Conservation (phyloP, 64 coral and sea anemone species). For the Astreopora myriophthalma region DNA sequence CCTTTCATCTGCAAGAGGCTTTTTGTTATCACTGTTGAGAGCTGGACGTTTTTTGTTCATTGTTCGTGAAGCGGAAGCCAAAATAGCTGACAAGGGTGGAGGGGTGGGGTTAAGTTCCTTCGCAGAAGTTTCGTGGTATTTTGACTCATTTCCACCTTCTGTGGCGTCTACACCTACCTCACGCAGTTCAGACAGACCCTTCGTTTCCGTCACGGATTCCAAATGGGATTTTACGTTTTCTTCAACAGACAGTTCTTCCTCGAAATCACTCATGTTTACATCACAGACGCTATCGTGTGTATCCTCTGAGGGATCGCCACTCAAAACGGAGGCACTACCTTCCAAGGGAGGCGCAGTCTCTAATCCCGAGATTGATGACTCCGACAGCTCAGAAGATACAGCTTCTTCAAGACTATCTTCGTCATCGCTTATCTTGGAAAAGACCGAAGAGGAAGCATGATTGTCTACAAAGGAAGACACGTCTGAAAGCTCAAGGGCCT, state of each 20-base stretch:
- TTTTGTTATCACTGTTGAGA: not conserved
- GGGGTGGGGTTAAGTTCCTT: not conserved
- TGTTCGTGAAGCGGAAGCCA: slow-evolving; percentile 10
- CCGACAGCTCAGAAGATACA: not conserved
- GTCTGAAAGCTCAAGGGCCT: not conserved
- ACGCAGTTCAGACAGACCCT: not conserved
- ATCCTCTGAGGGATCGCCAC: not conserved
- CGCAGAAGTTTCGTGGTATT: not conserved
- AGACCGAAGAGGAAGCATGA: not conserved
- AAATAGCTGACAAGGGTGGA: slow-evolving; percentile 6
- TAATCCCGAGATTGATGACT: not conserved
- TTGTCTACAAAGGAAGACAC: not conserved
- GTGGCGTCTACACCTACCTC: not conserved
- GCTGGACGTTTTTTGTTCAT: not conserved
- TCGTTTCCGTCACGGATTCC: not conserved
- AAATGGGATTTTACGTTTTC: not conserved
- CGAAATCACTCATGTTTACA: no score
- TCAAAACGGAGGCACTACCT: not conserved
- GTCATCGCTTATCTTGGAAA: not conserved
- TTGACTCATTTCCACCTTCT: not conserved
- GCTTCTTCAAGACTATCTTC: not conserved
- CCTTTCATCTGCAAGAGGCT: not conserved
- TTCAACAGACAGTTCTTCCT: not conserved
- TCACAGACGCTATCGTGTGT: not conserved
- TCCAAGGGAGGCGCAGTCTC: not conserved